These are phyloP conservation scores for Panagrolaimus sp. DNA, from an alignment of 1,140 invertebrate species.

Conservation along the genomic window DNA sequence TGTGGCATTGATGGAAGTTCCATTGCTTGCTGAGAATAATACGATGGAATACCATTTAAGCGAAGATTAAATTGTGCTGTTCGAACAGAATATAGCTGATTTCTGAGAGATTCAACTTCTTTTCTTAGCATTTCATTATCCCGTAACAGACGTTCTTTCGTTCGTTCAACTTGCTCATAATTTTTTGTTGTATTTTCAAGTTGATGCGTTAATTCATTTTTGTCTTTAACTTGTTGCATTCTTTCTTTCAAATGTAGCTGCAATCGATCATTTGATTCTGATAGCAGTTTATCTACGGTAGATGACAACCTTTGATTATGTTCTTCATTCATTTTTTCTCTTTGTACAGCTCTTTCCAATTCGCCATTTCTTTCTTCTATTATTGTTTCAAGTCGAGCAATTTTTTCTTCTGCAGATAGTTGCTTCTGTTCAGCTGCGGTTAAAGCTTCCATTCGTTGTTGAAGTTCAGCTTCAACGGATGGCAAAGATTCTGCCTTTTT, in stretches of 20 bases:
- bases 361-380: slow-evolving; percentile 92
- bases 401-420: slow-evolving; percentile 88
- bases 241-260: slow-evolving; percentile 98
- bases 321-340: slow-evolving; percentile 98
- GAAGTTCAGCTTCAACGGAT: slow-evolving; percentile 91
- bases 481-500: slow-evolving; percentile 71
- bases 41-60: slow-evolving; percentile 25
- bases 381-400: slow-evolving; percentile 81
- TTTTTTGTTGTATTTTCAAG: slow-evolving; percentile 86
- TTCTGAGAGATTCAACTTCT: slow-evolving; percentile 61
- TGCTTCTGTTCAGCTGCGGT: slow-evolving; percentile 78
- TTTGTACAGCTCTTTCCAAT: slow-evolving; percentile 75
- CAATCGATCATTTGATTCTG: slow-evolving; percentile 90
- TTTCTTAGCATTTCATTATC: slow-evolving; percentile 57
- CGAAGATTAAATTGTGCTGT: slow-evolving; percentile 58
- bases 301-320: slow-evolving; percentile 89
- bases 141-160: slow-evolving; percentile 43
- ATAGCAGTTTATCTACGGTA: slow-evolving; percentile 87
- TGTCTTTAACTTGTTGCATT: slow-evolving; percentile 96
- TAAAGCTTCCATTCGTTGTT: slow-evolving; percentile 88
- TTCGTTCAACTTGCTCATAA: slow-evolving; percentile 68
- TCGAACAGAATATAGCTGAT: slow-evolving; percentile 58
- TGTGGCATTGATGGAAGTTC: background rate
- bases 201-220: slow-evolving; percentile 89
- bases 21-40: slow-evolving; percentile 15